Conservation (phyloP, 1,140 invertebrate species). For the Drosophila parvula region DNA sequence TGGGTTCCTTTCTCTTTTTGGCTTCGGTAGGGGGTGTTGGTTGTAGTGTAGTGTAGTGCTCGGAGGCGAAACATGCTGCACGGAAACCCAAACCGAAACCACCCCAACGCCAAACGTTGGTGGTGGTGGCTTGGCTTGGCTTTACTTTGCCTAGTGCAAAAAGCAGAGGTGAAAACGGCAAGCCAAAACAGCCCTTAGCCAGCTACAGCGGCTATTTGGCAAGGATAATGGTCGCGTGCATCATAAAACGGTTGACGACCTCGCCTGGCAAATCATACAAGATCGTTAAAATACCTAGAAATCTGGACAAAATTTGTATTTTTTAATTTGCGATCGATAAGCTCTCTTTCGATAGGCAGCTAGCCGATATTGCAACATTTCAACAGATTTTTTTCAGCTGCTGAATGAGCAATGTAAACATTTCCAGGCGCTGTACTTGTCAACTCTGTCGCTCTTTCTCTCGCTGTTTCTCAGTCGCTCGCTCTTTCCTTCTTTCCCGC, state of each 20-base stretch:
- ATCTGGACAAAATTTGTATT: neutral
- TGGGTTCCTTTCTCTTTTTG: constrained; percentile 10
- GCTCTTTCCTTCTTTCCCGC: constrained; percentile 6
- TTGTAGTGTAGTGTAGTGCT: neutral
- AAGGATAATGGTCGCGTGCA: constrained; percentile 66
- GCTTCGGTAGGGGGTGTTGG: constrained; percentile 61
- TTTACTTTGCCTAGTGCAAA: constrained; percentile 53
- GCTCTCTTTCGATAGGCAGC: neutral
- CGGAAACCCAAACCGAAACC: constrained; percentile 59
- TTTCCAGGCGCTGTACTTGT: constrained; percentile 24
- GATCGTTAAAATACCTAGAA: neutral
- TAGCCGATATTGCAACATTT: neutral
- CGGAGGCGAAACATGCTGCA: constrained; percentile 11
- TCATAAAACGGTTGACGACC: constrained; percentile 79
- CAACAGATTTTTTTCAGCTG: neutral
- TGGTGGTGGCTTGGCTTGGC: constrained; percentile 63
- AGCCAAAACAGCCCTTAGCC: constrained; percentile 60
- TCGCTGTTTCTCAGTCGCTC: neutral
- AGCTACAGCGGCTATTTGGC: constrained; percentile 15
- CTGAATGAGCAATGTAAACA: constrained; percentile 19
- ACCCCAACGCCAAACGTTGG: constrained; percentile 49
- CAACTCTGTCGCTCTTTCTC: constrained; percentile 9
- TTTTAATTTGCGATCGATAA: neutral
- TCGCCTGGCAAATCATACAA: constrained; percentile 14
- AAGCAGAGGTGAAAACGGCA: constrained; percentile 27